phyloP scores from a whole-genome alignment of 2,797 vertebrate species.

The Rhynchonycteris naso region DNA sequence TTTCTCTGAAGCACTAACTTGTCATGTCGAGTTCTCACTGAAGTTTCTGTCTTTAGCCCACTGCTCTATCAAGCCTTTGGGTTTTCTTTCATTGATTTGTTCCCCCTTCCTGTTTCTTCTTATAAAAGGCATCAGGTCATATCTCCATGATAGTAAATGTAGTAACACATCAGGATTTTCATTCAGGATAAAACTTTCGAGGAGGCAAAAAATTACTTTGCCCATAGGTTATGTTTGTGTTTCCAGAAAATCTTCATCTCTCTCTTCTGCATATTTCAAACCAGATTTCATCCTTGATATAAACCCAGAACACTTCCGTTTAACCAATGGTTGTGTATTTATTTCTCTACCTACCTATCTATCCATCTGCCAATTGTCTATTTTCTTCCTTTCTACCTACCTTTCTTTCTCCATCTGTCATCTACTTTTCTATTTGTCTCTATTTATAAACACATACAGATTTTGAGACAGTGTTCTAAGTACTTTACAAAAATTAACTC shows the following conservation, averaged over 20 bases:
- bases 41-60: slow-evolving; percentile 43
- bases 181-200: neutral
- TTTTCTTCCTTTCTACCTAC: neutral
- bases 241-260: neutral
- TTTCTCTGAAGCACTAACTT: slow-evolving; percentile 14
- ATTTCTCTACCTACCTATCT: neutral
- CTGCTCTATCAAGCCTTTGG: neutral
- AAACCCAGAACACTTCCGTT: neutral
- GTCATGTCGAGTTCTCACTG: neutral
- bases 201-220: slow-evolving; percentile 16
- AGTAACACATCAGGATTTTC: slow-evolving; percentile 26
- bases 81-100: slow-evolving; percentile 2
- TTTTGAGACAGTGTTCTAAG: neutral
- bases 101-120: neutral
- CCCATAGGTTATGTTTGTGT: neutral
- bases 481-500: neutral
- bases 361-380: neutral
- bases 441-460: neutral
- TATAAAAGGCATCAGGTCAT: neutral
- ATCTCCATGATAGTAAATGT: neutral
- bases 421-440: neutral
- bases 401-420: neutral
- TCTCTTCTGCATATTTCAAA: neutral
- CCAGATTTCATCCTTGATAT: neutral
- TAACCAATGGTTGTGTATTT: neutral